Evolutionary conservation across 92 coral and sea anemone species (phyloP), one percentile per base, ranked within the genome.

Genomic region (Pocillopora grandis): DNA sequence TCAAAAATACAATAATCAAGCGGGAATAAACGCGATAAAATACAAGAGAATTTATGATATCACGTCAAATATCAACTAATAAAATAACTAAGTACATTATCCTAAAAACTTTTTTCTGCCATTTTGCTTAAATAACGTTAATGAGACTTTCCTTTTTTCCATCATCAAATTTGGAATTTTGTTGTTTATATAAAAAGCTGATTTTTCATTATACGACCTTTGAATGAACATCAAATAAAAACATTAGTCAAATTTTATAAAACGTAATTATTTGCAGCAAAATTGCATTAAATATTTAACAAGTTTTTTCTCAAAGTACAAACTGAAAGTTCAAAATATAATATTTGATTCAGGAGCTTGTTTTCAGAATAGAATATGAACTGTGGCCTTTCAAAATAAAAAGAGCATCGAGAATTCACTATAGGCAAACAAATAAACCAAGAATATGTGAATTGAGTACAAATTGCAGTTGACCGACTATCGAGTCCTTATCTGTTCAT

Each of bases 231-330:
- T 21, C 48, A 15, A 52, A 64, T 66, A 10, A 78, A 48, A 65
- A 78, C 72, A 65, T 65, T 36, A 63, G 58, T 55, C 71, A 56
- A 78, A 78, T 76, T 76, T 19, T 63, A 42, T 81, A 52, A 70
- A 70, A 37, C 72, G 78, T 81, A 12, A 58, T 71, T 71, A 70
- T 71, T 4, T 14, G 27, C 57, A 33, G 59, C 33, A n/a, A 42
- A 81, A 81, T 71, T 70, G 77, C 66, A 70, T 70, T 81, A 33
- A 81, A 69, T 36, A 12, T 23, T 81, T 81, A 81, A 81, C 70
- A 77, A 71, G 58, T 35, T 37, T 81, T 58, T 58, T 58, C 67
- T 80, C 55, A 66, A 49, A 67, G 21, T 42, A 33, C 16, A 49
- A 17, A 20, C 16, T 17, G 69, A 7, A 62, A 62, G 31, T 35